phyloP scores from a whole-genome alignment of 2,888 invertebrate genomes.

The Dolichopus griseipennis region DNA sequence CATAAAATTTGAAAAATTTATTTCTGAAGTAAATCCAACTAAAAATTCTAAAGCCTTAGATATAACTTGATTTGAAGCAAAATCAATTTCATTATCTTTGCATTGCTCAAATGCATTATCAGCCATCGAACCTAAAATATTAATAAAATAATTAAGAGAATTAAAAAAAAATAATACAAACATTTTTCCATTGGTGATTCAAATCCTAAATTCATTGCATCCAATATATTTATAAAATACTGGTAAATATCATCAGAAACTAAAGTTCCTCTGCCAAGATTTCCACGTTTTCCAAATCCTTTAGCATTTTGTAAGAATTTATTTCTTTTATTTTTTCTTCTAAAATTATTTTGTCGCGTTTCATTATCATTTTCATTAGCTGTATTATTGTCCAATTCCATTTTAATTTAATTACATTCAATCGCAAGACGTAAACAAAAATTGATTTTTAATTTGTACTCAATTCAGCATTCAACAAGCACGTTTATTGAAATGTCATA shows the following conservation, averaged over 20 bases:
- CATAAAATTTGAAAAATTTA: conserved; percentile 55
- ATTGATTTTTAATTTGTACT: no score
- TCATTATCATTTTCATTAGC: background rate
- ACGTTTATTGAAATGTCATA: no score
- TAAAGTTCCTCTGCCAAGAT: conserved; percentile 60
- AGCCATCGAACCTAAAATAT: conserved; percentile 46
- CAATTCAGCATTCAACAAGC: no score
- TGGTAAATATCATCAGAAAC: conserved; percentile 65
- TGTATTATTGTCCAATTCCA: background rate
- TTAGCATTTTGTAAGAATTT: conserved; percentile 56
- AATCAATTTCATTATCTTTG: conserved; percentile 58
- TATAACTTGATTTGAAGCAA: conserved; percentile 70
- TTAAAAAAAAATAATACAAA: background rate
- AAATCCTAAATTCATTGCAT: conserved; percentile 59
- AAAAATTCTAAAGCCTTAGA: conserved; percentile 69
- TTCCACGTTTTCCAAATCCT: conserved; percentile 66
- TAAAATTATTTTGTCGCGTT: conserved; percentile 8
- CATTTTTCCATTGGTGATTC: conserved; percentile 59
- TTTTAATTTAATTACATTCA: background rate
- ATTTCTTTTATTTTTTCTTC: conserved; percentile 29
- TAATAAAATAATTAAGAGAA: background rate
- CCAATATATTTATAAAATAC: conserved; percentile 68
- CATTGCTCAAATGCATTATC: conserved; percentile 69
- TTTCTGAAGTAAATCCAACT: conserved; percentile 56
- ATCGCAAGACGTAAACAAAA: background rate